Evolutionary conservation across 2,797 vertebrate species (phyloP).

Genomic region (Poecile montanus): DNA sequence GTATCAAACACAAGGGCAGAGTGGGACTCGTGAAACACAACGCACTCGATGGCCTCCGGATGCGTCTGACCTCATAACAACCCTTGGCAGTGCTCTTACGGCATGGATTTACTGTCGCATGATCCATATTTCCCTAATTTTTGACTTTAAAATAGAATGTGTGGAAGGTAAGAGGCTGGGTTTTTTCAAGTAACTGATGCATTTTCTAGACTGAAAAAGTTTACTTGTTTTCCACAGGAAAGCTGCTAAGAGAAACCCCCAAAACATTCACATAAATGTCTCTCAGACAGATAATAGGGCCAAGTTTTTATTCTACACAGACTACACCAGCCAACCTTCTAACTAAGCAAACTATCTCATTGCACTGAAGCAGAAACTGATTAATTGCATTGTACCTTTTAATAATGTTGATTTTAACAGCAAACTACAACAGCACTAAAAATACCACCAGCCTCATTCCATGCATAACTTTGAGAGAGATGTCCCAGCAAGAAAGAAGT

Average conservation of each 20-base stretch:
- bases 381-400: neutral
- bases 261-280: rapidly evolving
- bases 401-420: neutral
- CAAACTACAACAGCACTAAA: neutral
- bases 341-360: neutral
- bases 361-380: neutral
- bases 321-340: neutral
- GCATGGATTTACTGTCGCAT: neutral
- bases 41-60: neutral
- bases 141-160: neutral
- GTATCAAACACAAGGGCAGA: slow-evolving; percentile 7
- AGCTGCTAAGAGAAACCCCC: neutral
- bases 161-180: neutral
- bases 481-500: neutral
- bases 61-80: slow-evolving; percentile 23
- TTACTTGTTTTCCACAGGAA: neutral
- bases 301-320: neutral
- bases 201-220: neutral
- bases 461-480: neutral
- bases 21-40: neutral
- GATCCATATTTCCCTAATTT: neutral
- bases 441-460: neutral
- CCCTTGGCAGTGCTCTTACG: neutral
- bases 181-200: neutral
- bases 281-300: neutral